Base-by-base conservation (phyloP, 2,113 vertebrate genomes). In the Thomomys bottae region DNA sequence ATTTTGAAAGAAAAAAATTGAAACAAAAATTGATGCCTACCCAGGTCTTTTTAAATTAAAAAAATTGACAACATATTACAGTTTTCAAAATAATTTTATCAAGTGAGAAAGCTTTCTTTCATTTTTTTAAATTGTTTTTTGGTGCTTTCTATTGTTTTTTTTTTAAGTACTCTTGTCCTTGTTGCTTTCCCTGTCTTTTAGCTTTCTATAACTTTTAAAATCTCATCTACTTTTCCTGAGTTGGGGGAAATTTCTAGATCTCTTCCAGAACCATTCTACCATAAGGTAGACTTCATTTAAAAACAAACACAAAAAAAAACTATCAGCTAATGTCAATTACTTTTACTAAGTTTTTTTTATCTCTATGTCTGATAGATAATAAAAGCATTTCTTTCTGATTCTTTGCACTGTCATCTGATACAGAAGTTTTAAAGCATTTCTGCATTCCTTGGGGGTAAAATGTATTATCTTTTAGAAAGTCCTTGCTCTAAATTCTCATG, bases 391-490 rank as follows among this genome's bases (percentile, higher is more conserved):
- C 14, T 21, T 84, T 80, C 85, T 49, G 38, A 84, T 6, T 88
- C 34, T 40, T 79, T 24, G 17, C 89, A 20, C 17, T 26, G 80
- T 78, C 32, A 49, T 5, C 17, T 40, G 61, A 84, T 67, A 79
- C 11, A 67, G 73, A 83, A 17, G 5, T 81, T 75, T 42, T 84
- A 83, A 94, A 75, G 7, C 32, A 85, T 68, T 86, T 79, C 64
- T 34, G 17, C 71, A 6, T 71, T 91, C 11, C 72, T 83, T 57
- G 36, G 3, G 68, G 38, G 57, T n/a, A n/a, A 72, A 78, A 92
- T 93, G 75, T 95, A 80, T 76, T 89, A 87, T 93, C 88, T 95
- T 89, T 72, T 42, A 49, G 54, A 68, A 90, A 93, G 83, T 72
- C 49, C 86, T 93, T 91, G 61, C 78, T 93, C 57, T 80, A 83